Percentiles rank a stretch among this genome's conserved stretches.
Conservation (phyloP, 2,797 vertebrate species). For the Lagorchestes hirsutus region DNA sequence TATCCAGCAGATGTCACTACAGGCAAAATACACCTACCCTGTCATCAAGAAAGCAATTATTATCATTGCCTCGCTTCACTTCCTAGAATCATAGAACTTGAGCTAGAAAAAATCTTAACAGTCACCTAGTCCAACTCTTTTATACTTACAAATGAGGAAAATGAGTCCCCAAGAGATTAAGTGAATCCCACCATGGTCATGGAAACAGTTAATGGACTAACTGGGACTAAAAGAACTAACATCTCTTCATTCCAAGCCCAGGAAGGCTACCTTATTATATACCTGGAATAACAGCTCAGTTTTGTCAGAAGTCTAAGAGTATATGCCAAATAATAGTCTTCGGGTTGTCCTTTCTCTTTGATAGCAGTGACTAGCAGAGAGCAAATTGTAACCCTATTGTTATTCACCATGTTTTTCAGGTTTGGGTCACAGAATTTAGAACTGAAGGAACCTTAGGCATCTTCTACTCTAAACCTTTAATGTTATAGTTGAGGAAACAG, state of each 20-base stretch:
- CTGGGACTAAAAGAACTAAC: background rate
- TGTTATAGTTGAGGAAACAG: background rate
- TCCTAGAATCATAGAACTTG: background rate
- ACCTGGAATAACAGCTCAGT: background rate
- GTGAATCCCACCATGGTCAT: background rate
- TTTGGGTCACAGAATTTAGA: background rate
- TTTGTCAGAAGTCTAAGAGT: background rate
- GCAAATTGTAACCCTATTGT: background rate
- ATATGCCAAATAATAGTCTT: background rate
- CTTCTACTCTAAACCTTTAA: background rate
- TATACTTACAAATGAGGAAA: background rate
- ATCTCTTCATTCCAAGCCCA: background rate
- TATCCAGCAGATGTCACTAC: background rate
- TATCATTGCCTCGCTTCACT: background rate
- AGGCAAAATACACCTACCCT: background rate
- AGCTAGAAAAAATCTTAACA: background rate
- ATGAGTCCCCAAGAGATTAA: background rate
- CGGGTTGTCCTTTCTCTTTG: background rate
- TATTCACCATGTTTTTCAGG: background rate
- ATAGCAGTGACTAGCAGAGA: background rate
- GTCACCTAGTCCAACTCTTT: background rate
- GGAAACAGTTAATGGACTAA: background rate
- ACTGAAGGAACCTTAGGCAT: background rate
- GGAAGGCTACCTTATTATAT: background rate
- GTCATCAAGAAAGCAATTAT: background rate